These are phyloP conservation scores for Pelochelys cantorii DNA, from an alignment of 2,797 vertebrate species.

Conservation along the genomic window DNA sequence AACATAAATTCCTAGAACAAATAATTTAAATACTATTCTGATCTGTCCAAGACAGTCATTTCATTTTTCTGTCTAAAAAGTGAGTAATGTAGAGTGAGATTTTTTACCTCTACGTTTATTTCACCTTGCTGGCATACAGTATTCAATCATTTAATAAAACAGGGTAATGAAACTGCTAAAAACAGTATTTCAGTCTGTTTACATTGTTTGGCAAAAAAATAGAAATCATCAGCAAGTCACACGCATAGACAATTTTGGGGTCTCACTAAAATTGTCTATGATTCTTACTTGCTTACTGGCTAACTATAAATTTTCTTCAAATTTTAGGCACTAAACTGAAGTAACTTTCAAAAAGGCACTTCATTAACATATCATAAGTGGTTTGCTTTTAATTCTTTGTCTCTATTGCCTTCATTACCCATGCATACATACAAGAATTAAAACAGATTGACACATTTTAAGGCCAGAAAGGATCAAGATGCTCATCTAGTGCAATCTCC, in stretches of 20 bases:
- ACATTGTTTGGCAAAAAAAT: not conserved
- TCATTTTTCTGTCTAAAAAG: not conserved
- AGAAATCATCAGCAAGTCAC: not conserved
- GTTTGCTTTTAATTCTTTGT: not conserved
- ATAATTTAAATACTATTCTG: not conserved
- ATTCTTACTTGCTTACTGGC: not conserved
- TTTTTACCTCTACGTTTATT: not conserved
- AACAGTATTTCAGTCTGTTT: not conserved
- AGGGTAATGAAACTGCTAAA: not conserved
- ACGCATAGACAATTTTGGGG: not conserved
- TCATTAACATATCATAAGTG: not conserved
- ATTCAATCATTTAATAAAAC: not conserved
- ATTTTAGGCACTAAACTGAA: not conserved
- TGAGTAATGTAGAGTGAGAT: not conserved
- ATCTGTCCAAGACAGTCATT: not conserved
- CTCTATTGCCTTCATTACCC: no score
- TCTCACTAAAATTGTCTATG: not conserved
- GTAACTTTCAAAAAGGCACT: not conserved
- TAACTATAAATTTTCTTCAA: not conserved
- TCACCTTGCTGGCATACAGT: not conserved
- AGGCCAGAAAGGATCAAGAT: not conserved
- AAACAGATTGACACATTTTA: not conserved
- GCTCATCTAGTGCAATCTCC: no score
- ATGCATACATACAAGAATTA: not conserved
- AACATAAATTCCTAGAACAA: not conserved